Conservation (phyloP, 2,113 vertebrate genomes). For the Pyrgilauda ruficollis region DNA sequence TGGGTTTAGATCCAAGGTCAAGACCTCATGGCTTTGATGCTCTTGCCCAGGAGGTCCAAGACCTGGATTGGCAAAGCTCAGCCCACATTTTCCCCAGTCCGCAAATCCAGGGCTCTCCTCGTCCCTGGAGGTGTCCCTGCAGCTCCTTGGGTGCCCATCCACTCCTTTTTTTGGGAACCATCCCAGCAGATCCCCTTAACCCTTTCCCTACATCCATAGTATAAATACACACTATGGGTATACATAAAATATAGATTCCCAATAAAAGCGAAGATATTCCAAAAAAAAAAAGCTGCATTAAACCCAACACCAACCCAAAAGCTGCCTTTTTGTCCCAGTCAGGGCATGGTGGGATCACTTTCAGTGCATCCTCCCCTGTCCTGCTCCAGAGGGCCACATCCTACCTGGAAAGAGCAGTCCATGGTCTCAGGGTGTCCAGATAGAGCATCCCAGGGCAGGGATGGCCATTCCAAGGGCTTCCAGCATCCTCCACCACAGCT, state of each 20-base stretch:
- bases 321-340: not conserved
- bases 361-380: accelerated
- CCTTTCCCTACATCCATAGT: accelerated
- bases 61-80: not conserved
- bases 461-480: not conserved
- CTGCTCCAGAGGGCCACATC: not conserved
- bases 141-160: not conserved
- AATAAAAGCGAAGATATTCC: not conserved
- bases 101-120: not conserved
- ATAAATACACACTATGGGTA: accelerated
- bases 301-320: not conserved
- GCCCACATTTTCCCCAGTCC: too few species aligned
- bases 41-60: not conserved
- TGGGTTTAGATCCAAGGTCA: not conserved
- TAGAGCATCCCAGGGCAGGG: accelerated
- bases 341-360: not conserved
- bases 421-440: accelerated
- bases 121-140: accelerated
- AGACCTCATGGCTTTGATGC: not conserved
- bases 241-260: accelerated
- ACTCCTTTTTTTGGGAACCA: not conserved
- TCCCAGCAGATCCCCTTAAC: not conserved
- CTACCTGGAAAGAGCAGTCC: not conserved
- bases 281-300: not conserved
- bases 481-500: accelerated